phyloP scores from a whole-genome alignment of 2,797 vertebrate species.

The Gymnoscopelus microlampas region DNA sequence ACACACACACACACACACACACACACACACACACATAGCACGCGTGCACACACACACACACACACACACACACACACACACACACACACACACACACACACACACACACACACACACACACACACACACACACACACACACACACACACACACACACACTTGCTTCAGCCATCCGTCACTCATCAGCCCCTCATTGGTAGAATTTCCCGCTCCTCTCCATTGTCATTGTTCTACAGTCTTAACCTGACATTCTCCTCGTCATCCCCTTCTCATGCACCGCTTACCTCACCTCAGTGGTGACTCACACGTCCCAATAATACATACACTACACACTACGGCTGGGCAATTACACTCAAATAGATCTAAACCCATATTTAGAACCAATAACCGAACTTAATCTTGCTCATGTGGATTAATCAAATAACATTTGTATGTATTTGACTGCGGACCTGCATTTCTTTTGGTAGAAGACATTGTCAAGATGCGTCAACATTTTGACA shows the following conservation, averaged over 20 bases:
- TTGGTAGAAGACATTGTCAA: too few species aligned
- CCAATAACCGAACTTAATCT: too few species aligned
- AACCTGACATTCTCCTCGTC: background rate
- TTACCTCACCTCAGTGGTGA: background rate
- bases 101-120: background rate
- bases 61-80: constrained; percentile 23
- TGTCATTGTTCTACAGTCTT: constrained; percentile 36
- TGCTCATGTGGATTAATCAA: too few species aligned
- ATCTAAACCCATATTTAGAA: too few species aligned
- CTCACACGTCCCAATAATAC: too few species aligned
- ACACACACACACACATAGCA: constrained; percentile 12
- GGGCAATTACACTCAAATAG: too few species aligned
- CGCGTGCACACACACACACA: constrained; percentile 3
- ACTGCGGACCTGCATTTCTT: too few species aligned
- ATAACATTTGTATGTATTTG: too few species aligned
- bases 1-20: background rate
- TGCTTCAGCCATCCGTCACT: constrained; percentile 44
- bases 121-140: background rate
- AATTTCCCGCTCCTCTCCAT: constrained; percentile 53
- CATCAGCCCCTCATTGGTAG: constrained; percentile 38
- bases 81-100: background rate
- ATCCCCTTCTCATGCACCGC: too few species aligned
- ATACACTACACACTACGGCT: too few species aligned
- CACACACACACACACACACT: constrained; percentile 12
- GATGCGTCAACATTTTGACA: too few species aligned